phyloP scores from a whole-genome alignment of 2,113 vertebrate species.

The Grus americana region DNA sequence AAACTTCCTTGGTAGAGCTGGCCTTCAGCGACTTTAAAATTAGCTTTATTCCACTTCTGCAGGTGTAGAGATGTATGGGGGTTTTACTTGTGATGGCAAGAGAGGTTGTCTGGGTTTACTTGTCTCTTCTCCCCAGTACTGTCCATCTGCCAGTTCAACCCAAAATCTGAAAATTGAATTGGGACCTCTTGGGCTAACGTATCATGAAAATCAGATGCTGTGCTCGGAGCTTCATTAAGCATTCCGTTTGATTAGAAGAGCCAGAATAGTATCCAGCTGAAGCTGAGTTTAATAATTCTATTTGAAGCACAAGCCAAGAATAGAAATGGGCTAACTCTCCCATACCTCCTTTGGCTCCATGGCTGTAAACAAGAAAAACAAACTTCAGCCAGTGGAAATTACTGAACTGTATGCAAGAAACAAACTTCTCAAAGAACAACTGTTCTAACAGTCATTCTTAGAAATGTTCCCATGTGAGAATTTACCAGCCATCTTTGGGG shows the following conservation, averaged over 20 bases:
- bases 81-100: neutral
- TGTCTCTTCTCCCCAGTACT: neutral
- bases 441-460: neutral
- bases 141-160: neutral
- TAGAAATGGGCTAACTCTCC: slow-evolving; percentile 48
- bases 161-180: neutral
- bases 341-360: slow-evolving; percentile 29
- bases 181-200: neutral
- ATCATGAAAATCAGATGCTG: slow-evolving; percentile 17
- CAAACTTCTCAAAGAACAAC: neutral
- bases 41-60: neutral
- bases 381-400: slow-evolving; percentile 25
- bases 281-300: slow-evolving; percentile 59
- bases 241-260: slow-evolving; percentile 33
- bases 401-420: neutral
- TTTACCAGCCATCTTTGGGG: neutral
- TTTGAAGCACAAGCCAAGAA: slow-evolving; percentile 26
- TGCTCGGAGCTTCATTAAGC: neutral
- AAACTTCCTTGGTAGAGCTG: neutral
- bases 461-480: neutral
- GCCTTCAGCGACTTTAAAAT: slow-evolving; percentile 17
- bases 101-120: neutral
- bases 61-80: neutral
- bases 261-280: slow-evolving; percentile 55
- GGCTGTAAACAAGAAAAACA: slow-evolving; percentile 45